These are phyloP conservation scores for Crotalus horridus DNA, from an alignment of 2,113 vertebrate species.

Conservation along the genomic window DNA sequence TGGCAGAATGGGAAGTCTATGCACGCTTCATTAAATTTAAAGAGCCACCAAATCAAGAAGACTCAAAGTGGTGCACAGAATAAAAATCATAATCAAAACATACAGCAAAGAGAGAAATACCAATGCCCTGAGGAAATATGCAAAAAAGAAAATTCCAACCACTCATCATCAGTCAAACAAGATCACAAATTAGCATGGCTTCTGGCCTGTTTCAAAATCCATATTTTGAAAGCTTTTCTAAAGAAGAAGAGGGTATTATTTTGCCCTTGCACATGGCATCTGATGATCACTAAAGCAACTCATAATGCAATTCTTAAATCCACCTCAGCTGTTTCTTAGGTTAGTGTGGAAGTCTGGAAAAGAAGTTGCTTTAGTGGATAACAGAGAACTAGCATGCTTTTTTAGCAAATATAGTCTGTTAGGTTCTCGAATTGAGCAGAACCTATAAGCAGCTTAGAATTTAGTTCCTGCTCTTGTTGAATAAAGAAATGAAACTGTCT, in stretches of 20 bases:
- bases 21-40: not conserved
- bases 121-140: not conserved
- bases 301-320: not conserved
- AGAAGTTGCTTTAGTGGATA: not conserved
- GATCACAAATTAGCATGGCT: not conserved
- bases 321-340: not conserved
- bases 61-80: not conserved
- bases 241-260: not conserved
- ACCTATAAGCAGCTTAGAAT: not conserved
- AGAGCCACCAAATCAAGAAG: not conserved
- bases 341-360: not conserved
- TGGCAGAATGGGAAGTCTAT: not conserved
- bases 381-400: not conserved
- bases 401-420: not conserved
- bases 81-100: not conserved
- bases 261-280: not conserved
- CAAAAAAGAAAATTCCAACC: not conserved
- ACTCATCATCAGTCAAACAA: not conserved
- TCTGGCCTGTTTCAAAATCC: not conserved
- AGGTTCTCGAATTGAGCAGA: not conserved
- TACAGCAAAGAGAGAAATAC: not conserved
- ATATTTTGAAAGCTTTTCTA: not conserved
- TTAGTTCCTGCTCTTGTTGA: not conserved
- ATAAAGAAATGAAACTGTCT: no score
- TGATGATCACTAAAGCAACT: not conserved